Conservation (phyloP, 2,888 invertebrate genomes). For the Candidula unifasciata region DNA sequence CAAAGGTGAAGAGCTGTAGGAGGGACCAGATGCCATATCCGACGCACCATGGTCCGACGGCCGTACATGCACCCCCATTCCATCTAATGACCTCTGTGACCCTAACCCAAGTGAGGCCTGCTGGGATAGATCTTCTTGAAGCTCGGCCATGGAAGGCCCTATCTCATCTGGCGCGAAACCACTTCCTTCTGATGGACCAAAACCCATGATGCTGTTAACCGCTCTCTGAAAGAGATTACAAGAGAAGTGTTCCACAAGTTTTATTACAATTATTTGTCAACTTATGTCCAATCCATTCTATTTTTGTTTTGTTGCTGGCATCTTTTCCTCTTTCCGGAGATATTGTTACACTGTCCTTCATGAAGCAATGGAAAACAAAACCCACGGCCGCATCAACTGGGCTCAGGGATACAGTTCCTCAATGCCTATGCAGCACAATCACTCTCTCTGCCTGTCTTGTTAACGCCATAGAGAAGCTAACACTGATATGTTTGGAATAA, state of each 20-base stretch:
- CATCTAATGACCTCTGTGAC: constrained; percentile 42
- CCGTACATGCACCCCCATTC: constrained; percentile 55
- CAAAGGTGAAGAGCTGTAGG: constrained; percentile 53
- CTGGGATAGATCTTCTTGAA: constrained; percentile 6
- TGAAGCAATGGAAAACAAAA: too few species aligned
- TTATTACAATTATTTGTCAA: not conserved
- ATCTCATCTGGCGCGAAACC: constrained; percentile 48
- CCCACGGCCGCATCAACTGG: too few species aligned
- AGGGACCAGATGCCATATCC: constrained; percentile 63
- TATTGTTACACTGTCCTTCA: too few species aligned
- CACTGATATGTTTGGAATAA: too few species aligned
- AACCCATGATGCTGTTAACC: constrained; percentile 68
- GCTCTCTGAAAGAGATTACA: constrained; percentile 61
- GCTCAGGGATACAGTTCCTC: too few species aligned
- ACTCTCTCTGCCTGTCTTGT: too few species aligned
- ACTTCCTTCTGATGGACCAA: constrained; percentile 56
- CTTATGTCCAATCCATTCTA: too few species aligned
- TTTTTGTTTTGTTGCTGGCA: too few species aligned
- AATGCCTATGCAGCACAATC: too few species aligned
- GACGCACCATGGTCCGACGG: constrained; percentile 62
- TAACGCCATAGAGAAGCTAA: too few species aligned
- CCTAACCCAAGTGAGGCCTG: not conserved
- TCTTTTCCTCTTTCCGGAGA: too few species aligned
- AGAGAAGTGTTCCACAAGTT: not conserved
- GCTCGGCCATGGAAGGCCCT: constrained; percentile 49